Evolutionary conservation across 2,113 vertebrate genomes (phyloP), one percentile per base, ranked within the genome.

Genomic region (Lipotes vexillifer): DNA sequence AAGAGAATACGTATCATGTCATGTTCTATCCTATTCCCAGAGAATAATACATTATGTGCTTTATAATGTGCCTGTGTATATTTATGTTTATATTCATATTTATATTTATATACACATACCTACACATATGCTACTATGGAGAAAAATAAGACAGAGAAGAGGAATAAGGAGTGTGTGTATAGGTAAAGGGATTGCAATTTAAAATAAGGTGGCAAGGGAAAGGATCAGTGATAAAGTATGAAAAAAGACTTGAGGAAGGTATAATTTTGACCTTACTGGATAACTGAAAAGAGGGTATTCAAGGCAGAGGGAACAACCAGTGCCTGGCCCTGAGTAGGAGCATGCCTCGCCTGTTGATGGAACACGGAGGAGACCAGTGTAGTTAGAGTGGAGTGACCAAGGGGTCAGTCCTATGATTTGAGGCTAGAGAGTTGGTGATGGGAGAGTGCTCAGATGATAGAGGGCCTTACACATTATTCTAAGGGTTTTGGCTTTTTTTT

Each of bases 271-370:
- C 7, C 14, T 2, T 86, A 18, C 4, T 82, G 5, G 10, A 41
- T 38, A 87, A n/a, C 3, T 27, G 29, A 89, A 17, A 15, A 82
- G 33, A 18, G 13, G 27, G 0, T 15, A 49, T 65, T 38, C 2
- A 49, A 75, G 41, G 31, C 27, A 69, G 36, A 88, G 11, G 25
- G 82, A 57, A 44, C 0, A 63, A 20, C 9, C 33, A 66, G 12
- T 31, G 38, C 2, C 18, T 46, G 27, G 2, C 18, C 1, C 8
- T 69, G 12, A 2, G 7, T 44, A 38, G 33, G 8, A 86, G 11
- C 1, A 0, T 17, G 9, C 18, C 38, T 61, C 3, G 3, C 23
- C 4, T 31, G 3, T 63, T 93, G 21, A 20, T 44, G 27, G 38
- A 74, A 46, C 31, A 18, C 31, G 3, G 23, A 68, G 7, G 38